Base-by-base conservation (phyloP, 2,797 vertebrate genomes). In the Poeciliopsis turneri region DNA sequence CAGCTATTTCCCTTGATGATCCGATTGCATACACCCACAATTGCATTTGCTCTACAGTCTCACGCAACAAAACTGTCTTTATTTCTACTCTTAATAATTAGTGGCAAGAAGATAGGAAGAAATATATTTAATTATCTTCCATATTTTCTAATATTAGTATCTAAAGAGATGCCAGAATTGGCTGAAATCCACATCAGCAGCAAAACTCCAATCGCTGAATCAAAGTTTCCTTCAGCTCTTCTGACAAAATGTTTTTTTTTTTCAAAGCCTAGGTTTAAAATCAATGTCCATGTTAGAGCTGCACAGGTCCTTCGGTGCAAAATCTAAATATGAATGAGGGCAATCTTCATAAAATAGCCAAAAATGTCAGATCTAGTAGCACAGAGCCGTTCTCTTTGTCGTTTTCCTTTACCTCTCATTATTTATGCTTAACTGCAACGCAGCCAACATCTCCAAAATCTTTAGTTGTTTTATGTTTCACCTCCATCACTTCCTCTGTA, bases 401-500 rank as follows among this genome's bases (percentile, higher is more conserved):
- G 76, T 72, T 57, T 30, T 18, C 53, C 57, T 59, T 15, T n/a
- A 0, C 30, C 75, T 25, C n/a, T 49, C 33, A 68, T 69, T 76
- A 77, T 39, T 72, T 81, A 85, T 84, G 45, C 72, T 84, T 66
- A 55, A 69, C 36, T 43, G 66, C 39, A 69, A 20, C 3, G 39
- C 11, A n/a, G 12, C 10, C 66, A 69, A 45, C 20, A 43, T 75
- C 36, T 79, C 71, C 74, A 2, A 79, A 79, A 77, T 77, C 45
- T 53, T 25, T 53, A 10, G 23, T 53, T 53, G 51, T 25, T 25
- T 53, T 53, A 78, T 86, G 66, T 68, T 72, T 74, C 59, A 25
- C 41, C 78, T 78, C 76, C 78, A 64, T 75, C 70, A 66, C 80
- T 76, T 84, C 79, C 84, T 82, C 70, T n/a, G 8, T 9, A 72